Percentiles rank a stretch among this genome's conserved stretches.
phyloP scores from a whole-genome alignment of 2,888 invertebrate genomes.

The Panzeria rudis region DNA sequence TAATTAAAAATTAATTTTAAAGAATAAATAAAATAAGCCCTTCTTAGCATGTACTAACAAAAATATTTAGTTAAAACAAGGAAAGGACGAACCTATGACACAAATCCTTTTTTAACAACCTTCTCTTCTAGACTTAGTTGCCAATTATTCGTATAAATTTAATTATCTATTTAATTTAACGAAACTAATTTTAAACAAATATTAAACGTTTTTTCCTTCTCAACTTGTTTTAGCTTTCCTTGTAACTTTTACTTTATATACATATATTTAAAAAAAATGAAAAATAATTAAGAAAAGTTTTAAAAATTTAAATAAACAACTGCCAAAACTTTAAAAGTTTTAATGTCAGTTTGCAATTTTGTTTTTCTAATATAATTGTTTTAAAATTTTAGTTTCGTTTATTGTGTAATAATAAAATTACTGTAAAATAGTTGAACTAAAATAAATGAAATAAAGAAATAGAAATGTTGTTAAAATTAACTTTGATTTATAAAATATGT shows the following conservation, averaged over 20 bases:
- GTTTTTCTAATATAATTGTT: conserved; percentile 10
- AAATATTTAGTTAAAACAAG: conserved; percentile 48
- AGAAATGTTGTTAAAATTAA: conserved; percentile 43
- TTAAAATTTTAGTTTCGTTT: conserved; percentile 37
- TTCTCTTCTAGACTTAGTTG: conserved; percentile 28
- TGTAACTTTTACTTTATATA: conserved; percentile 26
- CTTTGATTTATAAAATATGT: conserved; percentile 24
- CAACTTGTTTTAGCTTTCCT: conserved; percentile 35
- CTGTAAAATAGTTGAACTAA: conserved; percentile 68
- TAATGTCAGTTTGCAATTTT: conserved; percentile 75
- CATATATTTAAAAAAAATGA: conserved; percentile 1
- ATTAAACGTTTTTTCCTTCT: neutral
- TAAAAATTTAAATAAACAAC: conserved; percentile 72
- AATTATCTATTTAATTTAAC: neutral
- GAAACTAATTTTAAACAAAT: neutral
- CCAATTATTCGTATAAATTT: conserved; percentile 23
- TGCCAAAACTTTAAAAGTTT: conserved; percentile 83
- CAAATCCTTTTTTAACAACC: conserved; percentile 6
- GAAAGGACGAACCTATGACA: conserved; percentile 16
- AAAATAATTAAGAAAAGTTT: conserved; percentile 28
- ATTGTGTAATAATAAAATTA: conserved; percentile 56
- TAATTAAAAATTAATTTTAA: conserved; percentile 65
- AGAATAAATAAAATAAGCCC: conserved; percentile 39
- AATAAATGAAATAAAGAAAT: conserved; percentile 13
- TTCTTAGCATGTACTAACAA: conserved; percentile 45